phyloP scores from a whole-genome alignment of 2,113 vertebrate genomes.

The Tetrao urogallus region DNA sequence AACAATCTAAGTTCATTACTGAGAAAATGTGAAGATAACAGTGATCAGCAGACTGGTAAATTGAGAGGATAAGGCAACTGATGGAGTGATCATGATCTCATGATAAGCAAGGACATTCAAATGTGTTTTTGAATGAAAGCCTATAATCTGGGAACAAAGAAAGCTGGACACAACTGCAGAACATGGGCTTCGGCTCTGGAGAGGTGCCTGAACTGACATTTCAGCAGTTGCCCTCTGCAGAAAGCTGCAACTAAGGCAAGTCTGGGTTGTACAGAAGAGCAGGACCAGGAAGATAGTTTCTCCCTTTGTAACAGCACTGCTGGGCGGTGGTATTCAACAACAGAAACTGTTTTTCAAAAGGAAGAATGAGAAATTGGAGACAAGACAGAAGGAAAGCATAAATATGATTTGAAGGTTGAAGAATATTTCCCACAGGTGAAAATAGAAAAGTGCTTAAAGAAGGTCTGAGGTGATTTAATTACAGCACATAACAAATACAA shows the following conservation, averaged over 20 bases:
- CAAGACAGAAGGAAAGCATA: not conserved
- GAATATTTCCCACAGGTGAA: not conserved
- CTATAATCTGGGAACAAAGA: not conserved
- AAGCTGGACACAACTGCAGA: accelerated
- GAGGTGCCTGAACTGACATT: not conserved
- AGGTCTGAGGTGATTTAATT: not conserved
- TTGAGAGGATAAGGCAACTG: not conserved
- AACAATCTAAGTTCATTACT: not conserved
- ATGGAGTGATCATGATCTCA: not conserved
- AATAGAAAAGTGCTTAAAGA: not conserved
- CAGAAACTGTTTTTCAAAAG: not conserved
- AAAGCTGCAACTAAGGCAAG: not conserved
- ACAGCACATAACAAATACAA: not conserved
- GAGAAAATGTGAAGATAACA: constrained; percentile 1
- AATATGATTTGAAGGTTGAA: not conserved
- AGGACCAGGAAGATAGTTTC: not conserved
- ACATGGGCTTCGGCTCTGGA: not conserved
- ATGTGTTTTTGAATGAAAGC: not conserved
- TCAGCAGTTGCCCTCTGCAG: not conserved
- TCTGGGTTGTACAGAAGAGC: not conserved
- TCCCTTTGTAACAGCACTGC: not conserved
- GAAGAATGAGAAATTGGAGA: not conserved
- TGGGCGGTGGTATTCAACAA: accelerated
- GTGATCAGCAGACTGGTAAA: constrained; percentile 7
- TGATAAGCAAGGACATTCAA: not conserved